Evolutionary conservation across 1,140 invertebrate species (phyloP).

Genomic region (Protaetia brevitarsis): DNA sequence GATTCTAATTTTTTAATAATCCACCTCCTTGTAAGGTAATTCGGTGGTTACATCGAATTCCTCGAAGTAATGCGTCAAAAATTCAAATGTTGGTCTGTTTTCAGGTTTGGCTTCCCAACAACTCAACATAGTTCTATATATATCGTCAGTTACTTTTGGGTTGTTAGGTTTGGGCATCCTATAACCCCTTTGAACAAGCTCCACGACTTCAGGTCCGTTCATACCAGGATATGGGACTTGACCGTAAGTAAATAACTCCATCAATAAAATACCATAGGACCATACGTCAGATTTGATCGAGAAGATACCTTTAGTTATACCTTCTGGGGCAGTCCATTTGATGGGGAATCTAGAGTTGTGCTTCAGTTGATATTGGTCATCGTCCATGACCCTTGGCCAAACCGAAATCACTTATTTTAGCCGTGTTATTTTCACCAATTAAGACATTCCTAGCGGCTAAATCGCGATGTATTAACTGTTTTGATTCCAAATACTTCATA

Average conservation of each 20-base stretch:
- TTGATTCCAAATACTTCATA: slow-evolving; percentile 91
- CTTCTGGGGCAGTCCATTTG: slow-evolving; percentile 97
- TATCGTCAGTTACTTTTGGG: slow-evolving; percentile 83
- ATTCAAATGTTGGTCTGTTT: slow-evolving; percentile 96
- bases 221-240: slow-evolving; percentile 96
- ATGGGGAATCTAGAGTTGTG: slow-evolving; percentile 92
- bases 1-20: slow-evolving; percentile 55
- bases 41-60: slow-evolving; percentile 94
- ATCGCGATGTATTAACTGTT: slow-evolving; percentile 84
- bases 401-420: slow-evolving; percentile 97
- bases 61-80: slow-evolving; percentile 96
- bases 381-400: slow-evolving; percentile 93
- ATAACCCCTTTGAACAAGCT: slow-evolving; percentile 93
- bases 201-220: slow-evolving; percentile 93
- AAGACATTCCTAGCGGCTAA: slow-evolving; percentile 87
- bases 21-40: slow-evolving; percentile 87
- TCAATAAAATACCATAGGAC: slow-evolving; percentile 95
- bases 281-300: slow-evolving; percentile 99
- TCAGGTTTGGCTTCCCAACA: slow-evolving; percentile 93
- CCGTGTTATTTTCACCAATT: slow-evolving; percentile 92
- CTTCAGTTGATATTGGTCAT: slow-evolving; percentile 96
- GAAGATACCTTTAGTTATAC: slow-evolving; percentile 90
- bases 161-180: slow-evolving; percentile 88
- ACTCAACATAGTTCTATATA: slow-evolving; percentile 88
- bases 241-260: slow-evolving; percentile 96